A percentile compares a stretch with the other conserved stretches of the same genome.
Conservation (phyloP, 1,140 invertebrate species). For the Hyles euphorbiae region DNA sequence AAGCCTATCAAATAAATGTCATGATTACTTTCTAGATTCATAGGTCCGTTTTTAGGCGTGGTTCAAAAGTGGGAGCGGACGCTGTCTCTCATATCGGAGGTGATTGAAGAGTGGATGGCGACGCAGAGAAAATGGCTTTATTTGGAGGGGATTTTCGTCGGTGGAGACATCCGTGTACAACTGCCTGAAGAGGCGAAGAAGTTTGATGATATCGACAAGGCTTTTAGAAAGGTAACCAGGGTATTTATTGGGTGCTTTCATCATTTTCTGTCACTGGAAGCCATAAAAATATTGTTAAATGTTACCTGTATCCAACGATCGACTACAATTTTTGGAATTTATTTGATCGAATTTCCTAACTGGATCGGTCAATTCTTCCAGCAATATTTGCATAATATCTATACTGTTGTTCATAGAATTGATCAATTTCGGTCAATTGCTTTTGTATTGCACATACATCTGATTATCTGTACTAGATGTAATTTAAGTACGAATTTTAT, state of each 20-base stretch:
- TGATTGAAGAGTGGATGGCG: conserved; percentile 89
- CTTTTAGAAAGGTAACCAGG: conserved; percentile 81
- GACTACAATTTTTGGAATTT: too few relatives aligned
- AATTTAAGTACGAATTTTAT: conserved; percentile 17
- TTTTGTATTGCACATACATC: too few relatives aligned
- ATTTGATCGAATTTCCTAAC: too few relatives aligned
- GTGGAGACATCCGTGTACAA: conserved; percentile 89
- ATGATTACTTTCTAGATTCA: conserved; percentile 78
- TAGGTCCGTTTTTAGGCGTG: conserved; percentile 87
- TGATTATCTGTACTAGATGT: too few relatives aligned
- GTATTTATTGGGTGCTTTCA: background rate
- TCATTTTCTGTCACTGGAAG: too few relatives aligned
- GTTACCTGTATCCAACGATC: too few relatives aligned
- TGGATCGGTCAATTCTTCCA: too few relatives aligned
- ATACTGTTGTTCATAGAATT: too few relatives aligned
- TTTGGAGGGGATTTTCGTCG: conserved; percentile 92
- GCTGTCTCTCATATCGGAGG: conserved; percentile 87
- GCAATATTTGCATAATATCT: too few relatives aligned
- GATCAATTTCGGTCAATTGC: too few relatives aligned
- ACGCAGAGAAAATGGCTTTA: conserved; percentile 94
- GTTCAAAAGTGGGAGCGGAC: conserved; percentile 91
- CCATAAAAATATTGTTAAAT: too few relatives aligned
- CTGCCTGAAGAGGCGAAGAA: conserved; percentile 91
- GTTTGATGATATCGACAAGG: conserved; percentile 91
- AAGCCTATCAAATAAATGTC: too few relatives aligned